A percentile compares a stretch with the other conserved stretches of the same genome.
These are phyloP conservation scores for Gasterosteus aculeatus DNA, from an alignment of 2,113 vertebrate genomes.

Conservation along the genomic window DNA sequence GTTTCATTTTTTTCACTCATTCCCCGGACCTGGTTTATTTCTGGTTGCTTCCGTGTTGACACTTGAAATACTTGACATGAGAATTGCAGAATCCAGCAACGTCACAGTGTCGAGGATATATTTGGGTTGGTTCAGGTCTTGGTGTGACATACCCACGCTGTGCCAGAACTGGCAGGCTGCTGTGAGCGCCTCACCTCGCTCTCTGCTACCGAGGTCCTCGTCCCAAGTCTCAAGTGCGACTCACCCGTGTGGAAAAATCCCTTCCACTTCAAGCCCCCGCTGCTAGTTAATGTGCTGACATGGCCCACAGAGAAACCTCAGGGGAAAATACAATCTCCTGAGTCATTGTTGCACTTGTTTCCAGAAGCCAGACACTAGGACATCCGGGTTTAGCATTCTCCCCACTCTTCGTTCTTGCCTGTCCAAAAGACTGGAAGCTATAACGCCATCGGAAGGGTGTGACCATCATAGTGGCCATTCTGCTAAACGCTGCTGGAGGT, in stretches of 20 bases:
- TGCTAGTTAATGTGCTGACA: constrained; percentile 52
- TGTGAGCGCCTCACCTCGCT: constrained; percentile 56
- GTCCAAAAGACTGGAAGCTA: constrained; percentile 44
- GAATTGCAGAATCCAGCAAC: constrained; percentile 36
- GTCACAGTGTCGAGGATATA: constrained; percentile 66
- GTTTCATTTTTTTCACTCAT: neutral
- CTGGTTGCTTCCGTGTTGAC: constrained; percentile 14
- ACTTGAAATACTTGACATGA: constrained; percentile 42
- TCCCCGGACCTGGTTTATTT: neutral
- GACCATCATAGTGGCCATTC: constrained; percentile 40
- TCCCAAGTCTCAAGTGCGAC: constrained; percentile 46
- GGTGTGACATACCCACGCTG: constrained; percentile 64
- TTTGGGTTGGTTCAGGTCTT: constrained; percentile 63
- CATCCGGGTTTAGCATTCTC: constrained; percentile 49
- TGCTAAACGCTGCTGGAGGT: constrained; percentile 40
- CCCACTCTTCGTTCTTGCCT: constrained; percentile 9
- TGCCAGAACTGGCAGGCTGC: constrained; percentile 67
- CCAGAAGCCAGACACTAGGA: constrained; percentile 48
- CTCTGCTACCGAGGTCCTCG: constrained; percentile 35
- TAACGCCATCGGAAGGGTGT: constrained; percentile 44
- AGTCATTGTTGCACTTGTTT: constrained; percentile 58
- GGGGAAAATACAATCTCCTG: constrained; percentile 44
- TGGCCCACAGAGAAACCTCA: constrained; percentile 54
- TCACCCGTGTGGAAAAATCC: constrained; percentile 63
- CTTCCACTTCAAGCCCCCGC: constrained; percentile 43